Evolutionary conservation across 2,797 vertebrate species (phyloP), one percentile per base, ranked within the genome.

Genomic region (Astyanax mexicanus): DNA sequence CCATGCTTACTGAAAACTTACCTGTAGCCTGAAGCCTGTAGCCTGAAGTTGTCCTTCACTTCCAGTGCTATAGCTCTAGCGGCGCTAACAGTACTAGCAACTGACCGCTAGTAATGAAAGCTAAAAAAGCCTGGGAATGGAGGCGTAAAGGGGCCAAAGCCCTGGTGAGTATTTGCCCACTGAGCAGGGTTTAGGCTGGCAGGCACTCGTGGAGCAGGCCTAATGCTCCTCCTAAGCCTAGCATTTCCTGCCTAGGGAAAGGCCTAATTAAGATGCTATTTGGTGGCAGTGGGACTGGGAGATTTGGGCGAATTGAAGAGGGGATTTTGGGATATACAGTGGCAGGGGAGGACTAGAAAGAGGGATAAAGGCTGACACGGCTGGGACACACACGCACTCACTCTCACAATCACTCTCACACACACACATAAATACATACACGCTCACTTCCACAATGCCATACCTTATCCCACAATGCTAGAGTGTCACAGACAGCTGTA

Each of bases 401-500:
- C 15, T 25, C 17, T 74, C 62, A 72, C 27, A 4, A 40, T 37
- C 75, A 29, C 32, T 49, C 37, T 55, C 32, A 42, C 49, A 69
- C 35, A 69, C 49, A 35, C 32, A 25, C 9, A 25, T 21, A 57
- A 21, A 55, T 21, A 70, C 51, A 40, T 21, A 19, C 68, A 70
- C 8, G 11, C 61, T 65, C 17, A 23, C 61, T 44, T 13, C 13
- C 40, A 45, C 76, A 72, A 72, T 45, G 42, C 69, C 62, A 52
- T 73, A 72, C 61, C 40, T 58, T 79, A 73, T 66, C 13, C 44
- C 19, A 29, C 60, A 76, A 73, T 73, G 55, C 51, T 58, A 88
- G 90, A 91, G 90, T 91, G 91, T 93, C 90, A 86, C 90, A 91
- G 90, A 91, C 91, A 94, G 80, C 88, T 91, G 89, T 92, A 89